phyloP scores from a whole-genome alignment of 1,140 invertebrate genomes.

The Drosophila triauraria region DNA sequence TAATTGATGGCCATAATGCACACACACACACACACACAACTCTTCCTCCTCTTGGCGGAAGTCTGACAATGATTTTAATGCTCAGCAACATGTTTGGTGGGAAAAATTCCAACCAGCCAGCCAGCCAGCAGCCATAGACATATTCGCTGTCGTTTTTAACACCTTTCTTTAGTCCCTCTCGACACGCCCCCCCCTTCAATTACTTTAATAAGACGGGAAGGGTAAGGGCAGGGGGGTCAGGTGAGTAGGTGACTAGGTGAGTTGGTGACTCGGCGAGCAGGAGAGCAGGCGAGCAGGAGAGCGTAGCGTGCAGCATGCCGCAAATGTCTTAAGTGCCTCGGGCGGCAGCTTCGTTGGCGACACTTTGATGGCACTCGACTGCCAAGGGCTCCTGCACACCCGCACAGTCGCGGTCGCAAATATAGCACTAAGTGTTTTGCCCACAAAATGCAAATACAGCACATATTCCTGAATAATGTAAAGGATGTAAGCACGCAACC shows the following conservation, averaged over 20 bases:
- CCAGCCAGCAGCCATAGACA: slow-evolving; percentile 49
- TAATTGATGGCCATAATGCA: slow-evolving; percentile 79
- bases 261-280: background rate
- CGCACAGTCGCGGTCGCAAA: slow-evolving; percentile 1
- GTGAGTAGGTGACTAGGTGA: slow-evolving; percentile 8
- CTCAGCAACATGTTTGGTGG: slow-evolving; percentile 51
- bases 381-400: slow-evolving; percentile 51
- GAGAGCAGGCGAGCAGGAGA: slow-evolving; percentile 6
- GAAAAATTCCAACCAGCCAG: slow-evolving; percentile 55
- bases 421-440: background rate
- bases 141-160: slow-evolving; percentile 70
- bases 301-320: slow-evolving; percentile 68
- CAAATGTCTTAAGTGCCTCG: slow-evolving; percentile 79
- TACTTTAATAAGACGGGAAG: slow-evolving; percentile 56
- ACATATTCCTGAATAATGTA: background rate
- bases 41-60: slow-evolving; percentile 5
- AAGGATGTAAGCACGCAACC: background rate
- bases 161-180: slow-evolving; percentile 47
- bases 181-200: slow-evolving; percentile 51
- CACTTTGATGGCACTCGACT: slow-evolving; percentile 75
- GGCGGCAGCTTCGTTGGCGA: slow-evolving; percentile 63
- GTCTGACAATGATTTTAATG: slow-evolving; percentile 81
- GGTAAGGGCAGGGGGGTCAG: background rate
- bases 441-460: background rate
- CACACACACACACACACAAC: slow-evolving; percentile 25